phyloP scores from a whole-genome alignment of 2,888 invertebrate genomes.

The Drosophila picticornis region DNA sequence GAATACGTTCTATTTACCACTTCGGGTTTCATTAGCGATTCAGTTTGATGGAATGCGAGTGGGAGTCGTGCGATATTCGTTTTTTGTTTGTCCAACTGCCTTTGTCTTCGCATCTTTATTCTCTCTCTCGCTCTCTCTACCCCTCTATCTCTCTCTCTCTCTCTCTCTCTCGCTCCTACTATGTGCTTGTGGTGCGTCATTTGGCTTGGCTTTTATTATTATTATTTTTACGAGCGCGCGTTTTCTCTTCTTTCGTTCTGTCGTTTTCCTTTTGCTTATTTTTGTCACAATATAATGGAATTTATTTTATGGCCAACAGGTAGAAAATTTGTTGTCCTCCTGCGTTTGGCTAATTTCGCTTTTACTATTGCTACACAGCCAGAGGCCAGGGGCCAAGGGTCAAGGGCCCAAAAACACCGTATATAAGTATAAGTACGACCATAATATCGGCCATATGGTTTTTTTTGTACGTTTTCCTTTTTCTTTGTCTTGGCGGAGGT shows the following conservation, averaged over 20 bases:
- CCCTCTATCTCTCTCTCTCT: not conserved
- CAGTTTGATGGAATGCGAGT: slow-evolving; percentile 3
- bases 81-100: slow-evolving; percentile 46
- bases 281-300: slow-evolving; percentile 75
- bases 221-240: slow-evolving; percentile 75
- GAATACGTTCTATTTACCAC: not conserved
- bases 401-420: slow-evolving; percentile 44
- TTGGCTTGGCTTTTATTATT: slow-evolving; percentile 78
- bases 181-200: slow-evolving; percentile 52
- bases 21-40: not conserved
- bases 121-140: not conserved
- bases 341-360: slow-evolving; percentile 75
- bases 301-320: slow-evolving; percentile 83
- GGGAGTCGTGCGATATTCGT: slow-evolving; percentile 20
- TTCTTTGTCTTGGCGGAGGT: not conserved
- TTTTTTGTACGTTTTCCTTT: not conserved
- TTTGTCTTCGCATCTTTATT: slow-evolving; percentile 33
- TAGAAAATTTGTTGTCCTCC: slow-evolving; percentile 76
- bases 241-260: slow-evolving; percentile 45
- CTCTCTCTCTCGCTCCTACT: not conserved
- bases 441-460: slow-evolving; percentile 62
- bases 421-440: slow-evolving; percentile 48
- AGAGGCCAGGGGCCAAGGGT: slow-evolving; percentile 49
- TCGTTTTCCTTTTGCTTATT: slow-evolving; percentile 20
- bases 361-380: slow-evolving; percentile 69